Conservation (phyloP, 1,140 invertebrate species). For the Maconellicoccus hirsutus region DNA sequence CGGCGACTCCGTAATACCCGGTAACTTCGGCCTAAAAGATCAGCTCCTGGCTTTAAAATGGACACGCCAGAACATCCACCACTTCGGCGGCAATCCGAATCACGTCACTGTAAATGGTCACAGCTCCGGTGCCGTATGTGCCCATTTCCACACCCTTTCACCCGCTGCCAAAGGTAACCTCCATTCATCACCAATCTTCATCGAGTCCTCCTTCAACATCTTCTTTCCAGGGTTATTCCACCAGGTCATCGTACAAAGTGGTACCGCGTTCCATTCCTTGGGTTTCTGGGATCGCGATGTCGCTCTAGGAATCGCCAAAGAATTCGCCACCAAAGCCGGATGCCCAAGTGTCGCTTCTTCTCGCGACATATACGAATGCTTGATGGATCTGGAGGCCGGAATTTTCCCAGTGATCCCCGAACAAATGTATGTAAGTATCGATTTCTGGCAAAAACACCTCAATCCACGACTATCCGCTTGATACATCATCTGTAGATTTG, state of each 20-base stretch:
- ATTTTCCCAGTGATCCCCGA: neutral
- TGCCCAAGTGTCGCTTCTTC: neutral
- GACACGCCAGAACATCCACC: constrained; percentile 37
- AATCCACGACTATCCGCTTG: too few species aligned
- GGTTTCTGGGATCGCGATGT: constrained; percentile 25
- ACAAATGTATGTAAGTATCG: neutral
- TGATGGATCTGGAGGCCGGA: neutral
- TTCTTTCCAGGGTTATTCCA: constrained; percentile 36
- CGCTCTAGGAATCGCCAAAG: constrained; percentile 12
- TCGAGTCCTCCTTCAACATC: too few species aligned
- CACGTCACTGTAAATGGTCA: constrained; percentile 38
- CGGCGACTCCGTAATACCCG: constrained; percentile 44
- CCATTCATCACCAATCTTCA: too few species aligned
- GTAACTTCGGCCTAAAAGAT: constrained; percentile 53
- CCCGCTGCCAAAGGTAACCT: constrained; percentile 19
- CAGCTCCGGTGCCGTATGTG: constrained; percentile 35
- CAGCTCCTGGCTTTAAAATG: constrained; percentile 36
- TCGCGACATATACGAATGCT: neutral
- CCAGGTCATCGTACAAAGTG: constrained; percentile 40
- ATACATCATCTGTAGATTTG: neutral
- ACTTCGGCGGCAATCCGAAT: constrained; percentile 37
- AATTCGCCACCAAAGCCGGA: too few species aligned
- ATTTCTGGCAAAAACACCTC: too few species aligned
- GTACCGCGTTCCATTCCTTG: constrained; percentile 43
- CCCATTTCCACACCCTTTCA: constrained; percentile 32